Conservation (phyloP, 2,113 vertebrate species). For the Mesoclemmys tuberculata region DNA sequence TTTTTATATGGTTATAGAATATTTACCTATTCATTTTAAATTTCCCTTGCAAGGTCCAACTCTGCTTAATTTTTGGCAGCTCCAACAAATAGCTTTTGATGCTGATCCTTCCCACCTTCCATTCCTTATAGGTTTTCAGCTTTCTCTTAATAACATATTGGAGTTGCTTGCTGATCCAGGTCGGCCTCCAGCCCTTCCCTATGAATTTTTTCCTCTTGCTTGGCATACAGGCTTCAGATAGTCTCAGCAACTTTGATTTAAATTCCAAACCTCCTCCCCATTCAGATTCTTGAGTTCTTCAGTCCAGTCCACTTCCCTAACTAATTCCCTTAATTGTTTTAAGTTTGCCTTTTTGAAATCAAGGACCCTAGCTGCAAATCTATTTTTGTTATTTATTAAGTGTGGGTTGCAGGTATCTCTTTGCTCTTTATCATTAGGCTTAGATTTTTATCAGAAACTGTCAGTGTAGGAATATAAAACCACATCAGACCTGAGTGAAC, state of each 20-base stretch:
- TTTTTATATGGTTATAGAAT: not conserved
- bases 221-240: not conserved
- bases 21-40: not conserved
- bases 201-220: not conserved
- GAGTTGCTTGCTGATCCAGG: not conserved
- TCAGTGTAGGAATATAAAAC: not conserved
- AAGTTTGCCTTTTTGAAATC: not conserved
- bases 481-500: not conserved
- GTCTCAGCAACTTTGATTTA: too few species aligned
- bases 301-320: not conserved
- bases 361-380: not conserved
- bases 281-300: too few species aligned
- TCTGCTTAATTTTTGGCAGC: not conserved
- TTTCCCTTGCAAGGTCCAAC: not conserved
- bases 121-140: not conserved
- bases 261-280: too few species aligned
- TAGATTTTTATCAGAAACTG: not conserved
- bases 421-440: not conserved
- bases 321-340: not conserved
- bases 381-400: not conserved
- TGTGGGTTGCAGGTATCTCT: not conserved
- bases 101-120: not conserved
- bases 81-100: not conserved
- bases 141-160: not conserved
- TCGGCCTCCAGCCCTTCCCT: not conserved